Percentiles rank a stretch among this genome's conserved stretches.
These are phyloP conservation scores for Leptopterna dolabrata DNA, from an alignment of 2,888 invertebrate species.

Conservation along the genomic window DNA sequence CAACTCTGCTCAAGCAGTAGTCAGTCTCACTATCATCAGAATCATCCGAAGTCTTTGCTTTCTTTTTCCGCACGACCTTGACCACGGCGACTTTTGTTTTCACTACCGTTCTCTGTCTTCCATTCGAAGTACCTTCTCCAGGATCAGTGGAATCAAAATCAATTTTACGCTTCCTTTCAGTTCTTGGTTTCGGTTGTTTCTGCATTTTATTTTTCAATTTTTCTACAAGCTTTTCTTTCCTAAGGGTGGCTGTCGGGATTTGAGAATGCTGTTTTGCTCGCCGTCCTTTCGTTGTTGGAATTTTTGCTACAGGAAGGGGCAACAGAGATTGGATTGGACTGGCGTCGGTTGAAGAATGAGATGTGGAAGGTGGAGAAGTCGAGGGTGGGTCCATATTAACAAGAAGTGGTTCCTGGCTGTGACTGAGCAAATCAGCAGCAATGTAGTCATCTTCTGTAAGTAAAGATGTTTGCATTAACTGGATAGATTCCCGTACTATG, in stretches of 20 bases:
- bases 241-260: background rate
- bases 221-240: background rate
- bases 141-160: no score
- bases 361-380: background rate
- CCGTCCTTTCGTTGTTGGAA: background rate
- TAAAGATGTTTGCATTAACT: background rate
- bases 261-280: background rate
- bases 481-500: no score
- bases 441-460: background rate
- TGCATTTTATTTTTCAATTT: background rate
- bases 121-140: no score
- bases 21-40: no score
- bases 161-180: no score
- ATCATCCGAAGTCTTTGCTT: no score
- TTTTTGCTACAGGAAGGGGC: background rate
- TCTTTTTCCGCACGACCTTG: no score
- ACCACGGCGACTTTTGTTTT: no score
- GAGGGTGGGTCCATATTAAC: background rate
- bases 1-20: no score
- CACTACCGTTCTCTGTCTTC: no score
- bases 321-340: no score
- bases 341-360: background rate
- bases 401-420: background rate
- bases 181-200: no score
- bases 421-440: background rate